Conservation (phyloP, 2,113 vertebrate species). For the Nyctibius bracteatus region DNA sequence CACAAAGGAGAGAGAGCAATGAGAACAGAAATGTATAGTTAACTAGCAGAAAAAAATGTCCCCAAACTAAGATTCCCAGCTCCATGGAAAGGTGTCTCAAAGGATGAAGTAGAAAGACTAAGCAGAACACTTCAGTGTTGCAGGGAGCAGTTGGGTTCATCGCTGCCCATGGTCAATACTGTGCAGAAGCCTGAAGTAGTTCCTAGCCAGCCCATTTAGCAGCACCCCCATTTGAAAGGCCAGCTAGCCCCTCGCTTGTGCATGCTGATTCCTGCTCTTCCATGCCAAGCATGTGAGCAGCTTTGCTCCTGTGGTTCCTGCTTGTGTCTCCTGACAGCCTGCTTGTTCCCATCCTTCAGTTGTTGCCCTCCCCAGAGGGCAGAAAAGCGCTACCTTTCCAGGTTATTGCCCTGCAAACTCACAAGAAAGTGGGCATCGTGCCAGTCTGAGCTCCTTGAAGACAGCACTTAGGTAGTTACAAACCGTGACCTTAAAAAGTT, state of each 20-base stretch:
- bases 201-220: background rate
- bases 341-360: background rate
- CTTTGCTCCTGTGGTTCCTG: background rate
- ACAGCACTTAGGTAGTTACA: background rate
- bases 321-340: background rate
- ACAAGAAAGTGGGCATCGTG: background rate
- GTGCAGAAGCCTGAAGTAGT: background rate
- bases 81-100: background rate
- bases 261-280: rapidly evolving
- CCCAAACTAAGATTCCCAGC: background rate
- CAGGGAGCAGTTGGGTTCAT: background rate
- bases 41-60: background rate
- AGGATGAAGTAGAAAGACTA: background rate
- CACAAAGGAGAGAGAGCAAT: background rate
- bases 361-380: background rate
- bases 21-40: background rate
- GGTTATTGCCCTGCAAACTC: background rate
- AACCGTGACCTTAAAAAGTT: background rate
- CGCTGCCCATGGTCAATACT: rapidly evolving
- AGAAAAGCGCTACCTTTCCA: background rate
- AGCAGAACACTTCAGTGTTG: background rate
- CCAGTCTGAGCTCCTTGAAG: background rate
- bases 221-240: background rate
- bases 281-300: background rate
- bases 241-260: background rate